Evolutionary conservation across 1,140 invertebrate genomes (phyloP).

Genomic region (Battus philenor): DNA sequence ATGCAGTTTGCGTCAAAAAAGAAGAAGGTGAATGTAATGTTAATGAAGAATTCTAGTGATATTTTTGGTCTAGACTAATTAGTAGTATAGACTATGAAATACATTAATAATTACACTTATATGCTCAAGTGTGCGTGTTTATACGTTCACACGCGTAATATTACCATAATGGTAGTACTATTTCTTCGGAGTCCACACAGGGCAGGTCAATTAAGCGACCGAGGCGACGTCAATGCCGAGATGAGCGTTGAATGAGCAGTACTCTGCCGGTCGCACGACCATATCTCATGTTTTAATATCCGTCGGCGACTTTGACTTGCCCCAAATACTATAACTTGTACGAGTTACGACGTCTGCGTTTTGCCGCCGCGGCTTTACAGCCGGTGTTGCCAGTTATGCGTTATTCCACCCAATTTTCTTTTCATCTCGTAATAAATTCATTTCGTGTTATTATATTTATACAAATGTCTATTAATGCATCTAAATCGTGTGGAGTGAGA

Average conservation of each 20-base stretch:
- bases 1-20: too few relatives aligned
- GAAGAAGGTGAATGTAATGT: too few relatives aligned
- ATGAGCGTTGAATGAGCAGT: constrained; percentile 54
- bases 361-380: constrained; percentile 43
- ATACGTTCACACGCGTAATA: too few relatives aligned
- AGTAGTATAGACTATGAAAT: too few relatives aligned
- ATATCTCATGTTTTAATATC: constrained; percentile 68
- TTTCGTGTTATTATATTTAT: too few relatives aligned
- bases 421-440: constrained; percentile 1
- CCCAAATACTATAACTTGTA: constrained; percentile 69
- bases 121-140: too few relatives aligned
- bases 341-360: constrained; percentile 53
- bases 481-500: too few relatives aligned
- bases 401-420: constrained; percentile 4
- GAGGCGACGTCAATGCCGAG: constrained; percentile 38
- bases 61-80: too few relatives aligned
- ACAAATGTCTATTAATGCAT: too few relatives aligned
- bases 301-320: constrained; percentile 65
- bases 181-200: constrained; percentile 6
- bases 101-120: too few relatives aligned
- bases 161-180: not conserved
- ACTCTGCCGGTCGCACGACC: constrained; percentile 46
- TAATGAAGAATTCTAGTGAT: too few relatives aligned
- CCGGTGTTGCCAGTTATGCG: constrained; percentile 17
- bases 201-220: constrained; percentile 35